Evolutionary conservation across 1,140 invertebrate genomes (phyloP), one percentile per base, ranked within the genome.

Genomic region (Proales similis): DNA sequence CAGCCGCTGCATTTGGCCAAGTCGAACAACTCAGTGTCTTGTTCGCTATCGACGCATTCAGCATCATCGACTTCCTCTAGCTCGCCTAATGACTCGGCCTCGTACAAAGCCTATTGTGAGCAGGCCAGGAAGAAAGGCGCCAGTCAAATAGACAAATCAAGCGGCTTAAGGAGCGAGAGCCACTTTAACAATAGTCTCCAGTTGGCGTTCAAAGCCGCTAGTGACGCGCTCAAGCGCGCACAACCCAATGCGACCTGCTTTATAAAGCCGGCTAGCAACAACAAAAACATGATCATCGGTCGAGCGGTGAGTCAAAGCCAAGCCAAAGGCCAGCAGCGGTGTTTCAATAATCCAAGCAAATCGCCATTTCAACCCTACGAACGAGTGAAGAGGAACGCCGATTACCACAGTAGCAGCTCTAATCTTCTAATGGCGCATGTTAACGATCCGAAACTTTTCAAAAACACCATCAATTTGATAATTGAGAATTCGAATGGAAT

Each of bases 101-200:
- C n/a, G n/a, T n/a, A n/a, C n/a, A n/a, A n/a, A n/a, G n/a, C n/a
- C n/a, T n/a, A n/a, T n/a, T n/a, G n/a, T n/a, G n/a, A n/a, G n/a
- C n/a, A n/a, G n/a, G n/a, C n/a, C n/a, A n/a, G n/a, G n/a, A n/a
- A n/a, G n/a, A n/a, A n/a, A n/a, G n/a, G n/a, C n/a, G n/a, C n/a
- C n/a, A n/a, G n/a, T n/a, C n/a, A n/a, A n/a, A n/a, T n/a, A n/a
- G n/a, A n/a, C n/a, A n/a, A n/a, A n/a, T n/a, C n/a, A n/a, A n/a
- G n/a, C n/a, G n/a, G n/a, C n/a, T n/a, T n/a, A n/a, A n/a, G n/a
- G n/a, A n/a, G n/a, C n/a, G n/a, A n/a, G n/a, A 39, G 42, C 27
- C 48, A 53, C 27, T 53, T 39, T 36, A 53, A 53, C 30, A 53
- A 57, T 57, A n/a, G n/a, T n/a, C 19, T 57, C 14, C 51, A 57